A percentile compares a stretch with the other conserved stretches of the same genome.
These are phyloP conservation scores for Ashinkailepas kermadecensis DNA, from an alignment of 2,888 invertebrate species.

Conservation along the genomic window DNA sequence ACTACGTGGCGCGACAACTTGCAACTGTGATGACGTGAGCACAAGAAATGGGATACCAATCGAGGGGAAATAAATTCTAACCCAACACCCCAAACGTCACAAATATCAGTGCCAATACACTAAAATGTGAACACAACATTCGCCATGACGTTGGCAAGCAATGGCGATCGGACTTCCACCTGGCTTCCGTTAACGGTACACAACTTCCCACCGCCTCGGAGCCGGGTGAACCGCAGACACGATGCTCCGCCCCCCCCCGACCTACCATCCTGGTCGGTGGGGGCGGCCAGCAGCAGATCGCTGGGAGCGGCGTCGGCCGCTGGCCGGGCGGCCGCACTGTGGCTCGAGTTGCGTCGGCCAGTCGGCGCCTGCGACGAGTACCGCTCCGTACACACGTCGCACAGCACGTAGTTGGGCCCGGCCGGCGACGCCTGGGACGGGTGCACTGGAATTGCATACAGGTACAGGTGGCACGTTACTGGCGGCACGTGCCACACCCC, in stretches of 20 bases:
- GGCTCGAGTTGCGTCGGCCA: slow-evolving; percentile 5
- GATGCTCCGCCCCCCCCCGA: background rate
- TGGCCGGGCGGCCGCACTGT: background rate
- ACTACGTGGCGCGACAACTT: too few relatives aligned
- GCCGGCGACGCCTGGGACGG: slow-evolving; percentile 27
- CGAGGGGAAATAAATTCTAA: too few relatives aligned
- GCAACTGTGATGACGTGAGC: too few relatives aligned
- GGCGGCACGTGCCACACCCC: background rate
- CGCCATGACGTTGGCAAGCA: too few relatives aligned
- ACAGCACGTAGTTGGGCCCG: slow-evolving; percentile 48
- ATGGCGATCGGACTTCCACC: too few relatives aligned
- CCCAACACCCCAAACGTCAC: too few relatives aligned
- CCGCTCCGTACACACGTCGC: slow-evolving; percentile 48
- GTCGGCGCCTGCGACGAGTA: slow-evolving; percentile 37
- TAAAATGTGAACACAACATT: too few relatives aligned
- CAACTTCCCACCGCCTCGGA: too few relatives aligned
- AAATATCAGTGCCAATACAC: too few relatives aligned
- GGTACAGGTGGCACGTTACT: background rate
- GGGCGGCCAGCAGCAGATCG: background rate
- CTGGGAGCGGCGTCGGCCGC: background rate
- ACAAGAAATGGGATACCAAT: too few relatives aligned
- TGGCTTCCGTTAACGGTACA: too few relatives aligned
- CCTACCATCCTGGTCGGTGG: background rate
- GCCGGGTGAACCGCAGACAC: too few relatives aligned
- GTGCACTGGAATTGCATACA: background rate